Evolutionary conservation across 2,888 invertebrate species (phyloP).

Genomic region (Trachelus iudaicus): DNA sequence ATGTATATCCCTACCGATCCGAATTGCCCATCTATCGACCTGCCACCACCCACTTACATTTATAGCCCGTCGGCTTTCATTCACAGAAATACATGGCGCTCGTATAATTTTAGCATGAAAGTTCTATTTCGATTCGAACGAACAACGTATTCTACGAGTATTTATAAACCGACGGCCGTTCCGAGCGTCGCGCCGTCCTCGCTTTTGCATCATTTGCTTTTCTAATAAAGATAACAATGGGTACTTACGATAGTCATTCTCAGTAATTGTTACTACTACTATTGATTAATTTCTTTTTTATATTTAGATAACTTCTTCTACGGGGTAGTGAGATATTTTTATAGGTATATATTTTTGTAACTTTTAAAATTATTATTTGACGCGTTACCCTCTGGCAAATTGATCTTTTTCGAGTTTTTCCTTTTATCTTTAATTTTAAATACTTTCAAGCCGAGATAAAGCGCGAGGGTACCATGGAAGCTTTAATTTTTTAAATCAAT

Average conservation of each 20-base stretch:
- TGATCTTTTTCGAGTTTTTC: too few species aligned
- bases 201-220: neutral
- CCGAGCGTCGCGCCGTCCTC: neutral
- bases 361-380: neutral
- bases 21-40: neutral
- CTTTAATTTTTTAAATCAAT: neutral
- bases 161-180: neutral
- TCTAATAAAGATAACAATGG: neutral
- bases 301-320: too few species aligned
- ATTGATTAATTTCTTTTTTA: neutral
- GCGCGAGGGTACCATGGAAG: neutral
- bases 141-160: neutral
- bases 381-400: neutral
- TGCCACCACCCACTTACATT: neutral
- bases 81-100: conserved; percentile 9
- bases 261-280: neutral
- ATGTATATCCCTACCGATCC: neutral
- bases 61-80: neutral
- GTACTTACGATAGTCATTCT: neutral
- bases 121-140: conserved; percentile 7
- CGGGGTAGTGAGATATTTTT: too few species aligned
- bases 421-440: neutral
- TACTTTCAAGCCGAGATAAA: neutral
- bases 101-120: conserved; percentile 22
- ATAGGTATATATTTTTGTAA: too few species aligned